A percentile compares a stretch with the other conserved stretches of the same genome.
Conservation (phyloP, 2,113 vertebrate species). For the Symphodus melops region DNA sequence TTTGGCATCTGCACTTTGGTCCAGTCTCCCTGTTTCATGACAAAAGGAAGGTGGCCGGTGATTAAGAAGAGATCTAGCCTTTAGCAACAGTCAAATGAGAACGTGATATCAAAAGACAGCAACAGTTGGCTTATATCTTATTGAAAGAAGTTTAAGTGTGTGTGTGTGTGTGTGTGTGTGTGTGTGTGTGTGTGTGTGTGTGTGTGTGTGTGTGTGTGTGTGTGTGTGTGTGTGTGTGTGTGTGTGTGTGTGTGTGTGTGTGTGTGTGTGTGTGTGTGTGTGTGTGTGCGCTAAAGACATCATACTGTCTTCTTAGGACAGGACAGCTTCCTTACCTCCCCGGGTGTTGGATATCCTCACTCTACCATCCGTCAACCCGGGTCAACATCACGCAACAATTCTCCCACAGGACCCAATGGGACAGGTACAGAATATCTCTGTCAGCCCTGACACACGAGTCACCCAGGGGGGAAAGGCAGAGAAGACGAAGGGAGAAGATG, state of each 20-base stretch:
- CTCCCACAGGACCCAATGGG: slow-evolving; percentile 37
- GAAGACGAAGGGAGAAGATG: slow-evolving; percentile 19
- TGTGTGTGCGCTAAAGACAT: no score
- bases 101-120: neutral
- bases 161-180: no score
- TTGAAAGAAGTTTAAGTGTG: neutral
- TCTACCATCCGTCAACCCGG: slow-evolving; percentile 19
- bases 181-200: no score
- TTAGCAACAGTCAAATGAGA: no score
- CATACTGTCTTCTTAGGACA: neutral
- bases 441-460: slow-evolving; percentile 56
- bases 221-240: no score
- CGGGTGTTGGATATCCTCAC: slow-evolving; percentile 1
- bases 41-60: no score
- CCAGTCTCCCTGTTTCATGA: no score
- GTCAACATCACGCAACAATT: slow-evolving; percentile 23
- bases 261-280: no score
- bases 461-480: slow-evolving; percentile 24
- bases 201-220: no score
- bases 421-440: slow-evolving; percentile 55
- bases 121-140: neutral
- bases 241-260: no score
- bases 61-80: no score
- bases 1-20: no score
- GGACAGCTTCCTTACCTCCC: slow-evolving; percentile 4